phyloP scores from a whole-genome alignment of 2,888 invertebrate genomes.

The Tetanocera ferruginea region DNA sequence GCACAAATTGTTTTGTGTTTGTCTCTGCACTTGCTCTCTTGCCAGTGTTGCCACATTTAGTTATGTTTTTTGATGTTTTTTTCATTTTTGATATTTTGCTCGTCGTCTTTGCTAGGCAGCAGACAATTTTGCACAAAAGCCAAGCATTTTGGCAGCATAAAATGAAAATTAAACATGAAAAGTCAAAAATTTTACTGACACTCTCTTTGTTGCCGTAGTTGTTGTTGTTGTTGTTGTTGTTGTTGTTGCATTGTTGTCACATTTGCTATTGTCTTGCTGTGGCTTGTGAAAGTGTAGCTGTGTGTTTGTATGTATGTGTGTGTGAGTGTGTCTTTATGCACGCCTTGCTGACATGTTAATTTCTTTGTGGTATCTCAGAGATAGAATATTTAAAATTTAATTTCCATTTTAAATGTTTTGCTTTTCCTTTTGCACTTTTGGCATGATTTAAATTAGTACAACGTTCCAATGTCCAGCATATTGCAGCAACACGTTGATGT shows the following conservation, averaged over 20 bases:
- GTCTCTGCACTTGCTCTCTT: not conserved
- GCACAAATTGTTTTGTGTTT: not conserved
- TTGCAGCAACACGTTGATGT: not conserved
- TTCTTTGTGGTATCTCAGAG: not conserved
- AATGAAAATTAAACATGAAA: conserved; percentile 20
- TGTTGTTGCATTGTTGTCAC: not conserved
- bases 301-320: not conserved
- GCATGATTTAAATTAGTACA: no score
- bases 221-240: not conserved
- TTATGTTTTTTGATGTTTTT: not conserved
- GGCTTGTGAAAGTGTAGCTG: not conserved
- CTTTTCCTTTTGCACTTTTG: no score
- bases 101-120: conserved; percentile 1
- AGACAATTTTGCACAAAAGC: not conserved
- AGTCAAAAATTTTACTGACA: conserved; percentile 23
- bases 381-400: no score
- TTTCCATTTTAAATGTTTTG: no score
- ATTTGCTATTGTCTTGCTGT: conserved; percentile 27
- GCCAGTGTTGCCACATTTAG: conserved; percentile 22
- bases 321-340: not conserved
- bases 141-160: conserved; percentile 20
- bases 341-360: not conserved
- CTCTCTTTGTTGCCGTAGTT: not conserved
- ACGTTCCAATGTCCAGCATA: no score
- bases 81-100: no score